Evolutionary conservation across 2,113 vertebrate species (phyloP).

Genomic region (Erythrocercus mccallii): DNA sequence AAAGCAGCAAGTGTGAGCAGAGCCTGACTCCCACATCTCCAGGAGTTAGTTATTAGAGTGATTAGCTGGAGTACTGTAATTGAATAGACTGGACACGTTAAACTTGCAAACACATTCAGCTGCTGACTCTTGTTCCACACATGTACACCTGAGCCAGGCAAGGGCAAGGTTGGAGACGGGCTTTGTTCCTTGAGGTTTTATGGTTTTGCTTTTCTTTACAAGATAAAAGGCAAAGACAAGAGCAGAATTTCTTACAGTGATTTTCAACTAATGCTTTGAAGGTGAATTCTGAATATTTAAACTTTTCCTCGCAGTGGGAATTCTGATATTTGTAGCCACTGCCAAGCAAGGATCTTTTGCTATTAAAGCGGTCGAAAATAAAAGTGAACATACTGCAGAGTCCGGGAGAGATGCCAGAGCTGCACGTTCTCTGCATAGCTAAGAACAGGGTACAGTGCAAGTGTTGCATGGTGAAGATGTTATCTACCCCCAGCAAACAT

Average conservation of each 20-base stretch:
- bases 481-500: neutral
- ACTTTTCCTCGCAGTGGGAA: slow-evolving; percentile 48
- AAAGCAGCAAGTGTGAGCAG: neutral
- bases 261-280: slow-evolving; percentile 65
- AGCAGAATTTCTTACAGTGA: slow-evolving; percentile 24
- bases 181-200: slow-evolving; percentile 19
- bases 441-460: neutral
- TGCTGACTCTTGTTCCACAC: neutral
- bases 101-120: neutral
- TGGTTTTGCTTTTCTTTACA: slow-evolving; percentile 40
- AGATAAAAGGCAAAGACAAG: slow-evolving; percentile 52
- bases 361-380: slow-evolving; percentile 38
- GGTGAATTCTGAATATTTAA: slow-evolving; percentile 60
- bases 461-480: neutral
- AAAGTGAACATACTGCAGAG: slow-evolving; percentile 27
- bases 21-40: neutral
- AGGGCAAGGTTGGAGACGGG: slow-evolving; percentile 25
- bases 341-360: slow-evolving; percentile 42
- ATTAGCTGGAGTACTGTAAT: neutral
- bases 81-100: neutral
- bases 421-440: neutral
- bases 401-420: neutral
- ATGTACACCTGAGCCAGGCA: neutral
- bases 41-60: neutral
- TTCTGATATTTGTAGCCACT: slow-evolving; percentile 60